Evolutionary conservation across 2,113 vertebrate genomes (phyloP).

Genomic region (Mionectes macconnelli): DNA sequence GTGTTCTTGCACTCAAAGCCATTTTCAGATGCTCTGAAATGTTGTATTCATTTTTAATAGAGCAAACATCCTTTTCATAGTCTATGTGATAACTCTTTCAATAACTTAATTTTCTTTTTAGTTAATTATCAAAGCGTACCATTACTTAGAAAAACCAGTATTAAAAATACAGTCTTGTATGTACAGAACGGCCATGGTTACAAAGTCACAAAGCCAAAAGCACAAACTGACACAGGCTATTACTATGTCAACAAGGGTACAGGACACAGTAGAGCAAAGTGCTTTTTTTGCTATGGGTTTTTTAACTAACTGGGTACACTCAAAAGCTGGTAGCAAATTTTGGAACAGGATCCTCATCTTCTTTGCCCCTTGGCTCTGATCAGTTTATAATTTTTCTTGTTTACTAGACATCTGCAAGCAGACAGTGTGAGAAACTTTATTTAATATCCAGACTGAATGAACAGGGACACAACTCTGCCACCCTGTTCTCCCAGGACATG

Average conservation of each 20-base stretch:
- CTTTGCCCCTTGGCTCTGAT: background rate
- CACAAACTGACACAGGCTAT: background rate
- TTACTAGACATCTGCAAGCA: background rate
- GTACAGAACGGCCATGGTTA: background rate
- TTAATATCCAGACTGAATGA: background rate
- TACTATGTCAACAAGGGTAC: background rate
- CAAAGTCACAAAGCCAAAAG: background rate
- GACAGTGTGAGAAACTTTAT: background rate
- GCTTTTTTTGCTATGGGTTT: background rate
- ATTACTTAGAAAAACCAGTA: background rate
- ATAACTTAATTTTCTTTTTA: background rate
- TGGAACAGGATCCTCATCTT: background rate
- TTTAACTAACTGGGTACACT: background rate
- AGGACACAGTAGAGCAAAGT: background rate
- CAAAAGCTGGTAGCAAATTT: background rate
- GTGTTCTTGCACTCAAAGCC: background rate
- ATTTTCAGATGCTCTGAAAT: background rate
- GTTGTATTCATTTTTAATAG: background rate
- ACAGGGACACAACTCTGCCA: background rate
- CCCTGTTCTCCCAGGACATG: background rate
- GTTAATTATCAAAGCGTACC: background rate
- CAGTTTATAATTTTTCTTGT: background rate
- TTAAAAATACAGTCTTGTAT: background rate
- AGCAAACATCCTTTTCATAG: background rate
- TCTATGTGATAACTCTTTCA: background rate